Conservation (phyloP, 2,113 vertebrate species). For the Thryonomys swinderianus region DNA sequence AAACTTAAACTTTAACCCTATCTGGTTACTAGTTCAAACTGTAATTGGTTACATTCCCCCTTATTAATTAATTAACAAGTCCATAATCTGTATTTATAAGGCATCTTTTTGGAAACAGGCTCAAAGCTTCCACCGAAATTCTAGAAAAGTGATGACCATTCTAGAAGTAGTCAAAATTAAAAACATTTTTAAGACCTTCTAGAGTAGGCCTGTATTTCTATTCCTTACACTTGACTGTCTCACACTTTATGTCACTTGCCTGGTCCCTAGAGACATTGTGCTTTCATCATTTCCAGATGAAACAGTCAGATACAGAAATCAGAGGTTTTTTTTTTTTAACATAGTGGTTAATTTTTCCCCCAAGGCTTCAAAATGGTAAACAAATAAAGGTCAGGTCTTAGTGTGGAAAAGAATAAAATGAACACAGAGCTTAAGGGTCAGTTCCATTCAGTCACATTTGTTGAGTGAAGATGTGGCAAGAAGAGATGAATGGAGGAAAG, state of each 20-base stretch:
- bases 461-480: not conserved
- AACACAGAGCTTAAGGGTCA: not conserved
- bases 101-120: not conserved
- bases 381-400: not conserved
- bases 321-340: not conserved
- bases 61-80: not conserved
- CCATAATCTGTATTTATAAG: not conserved
- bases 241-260: fast-evolving
- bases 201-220: fast-evolving
- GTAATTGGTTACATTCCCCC: not conserved
- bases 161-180: not conserved
- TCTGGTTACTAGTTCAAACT: not conserved
- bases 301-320: not conserved
- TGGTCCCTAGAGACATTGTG: not conserved
- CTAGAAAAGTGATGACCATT: not conserved
- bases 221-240: not conserved
- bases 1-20: not conserved
- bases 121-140: not conserved
- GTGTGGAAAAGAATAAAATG: not conserved
- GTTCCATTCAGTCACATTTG: not conserved
- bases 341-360: not conserved
- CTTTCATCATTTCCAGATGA: not conserved
- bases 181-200: not conserved
- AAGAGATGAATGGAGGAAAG: not conserved
- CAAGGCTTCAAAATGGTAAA: not conserved